Base-by-base conservation (phyloP, 2,888 invertebrate genomes). In the Dascillus cervinus region DNA sequence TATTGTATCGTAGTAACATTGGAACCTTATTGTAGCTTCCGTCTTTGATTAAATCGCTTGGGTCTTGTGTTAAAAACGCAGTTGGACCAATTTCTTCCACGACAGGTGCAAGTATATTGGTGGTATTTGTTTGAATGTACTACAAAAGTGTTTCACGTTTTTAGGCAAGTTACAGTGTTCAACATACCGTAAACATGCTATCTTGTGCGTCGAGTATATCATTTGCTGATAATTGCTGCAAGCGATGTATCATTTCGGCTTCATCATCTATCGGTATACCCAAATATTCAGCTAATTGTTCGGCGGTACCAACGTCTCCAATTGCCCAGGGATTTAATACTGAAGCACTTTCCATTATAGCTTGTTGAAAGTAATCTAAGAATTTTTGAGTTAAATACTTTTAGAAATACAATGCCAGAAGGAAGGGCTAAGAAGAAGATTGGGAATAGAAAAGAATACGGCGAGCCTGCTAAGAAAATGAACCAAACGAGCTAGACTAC, bases 21-120 rank as follows among this genome's bases (percentile, higher is more conserved):
- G 64, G 64, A 2, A 64, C 57, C 31, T 59, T 49, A 15, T 48
- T 52, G 38, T 55, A 61, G 23, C 50, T 49, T 17, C 60, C 60
- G 1, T 52, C 52, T 14, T 41, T 37, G 17, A 60, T 43, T 3
- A 58, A 40, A 29, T 54, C 44, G 3, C 53, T 12, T 1, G 63
- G 60, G 14, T 52, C 35, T 30, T 56, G 46, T 0, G 45, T 22
- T 29, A 64, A 37, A 34, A 64, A 60, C 2, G 58, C 43, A n/a
- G 42, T 35, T 33, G 54, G 52, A 3, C 26, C 34, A 3, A 43
- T 45, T 21, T 21, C 12, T 6, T 29, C 26, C 37, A 58, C 60
- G 2, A 58, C 45, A 2, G 52, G 48, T 5, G 48, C 46, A 17
- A 17, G 20, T 32, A 11, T 25, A 22, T 29, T 11, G 24, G 32